These are phyloP conservation scores for Pseudoatta argentina DNA, from an alignment of 1,140 invertebrate genomes.

Conservation along the genomic window DNA sequence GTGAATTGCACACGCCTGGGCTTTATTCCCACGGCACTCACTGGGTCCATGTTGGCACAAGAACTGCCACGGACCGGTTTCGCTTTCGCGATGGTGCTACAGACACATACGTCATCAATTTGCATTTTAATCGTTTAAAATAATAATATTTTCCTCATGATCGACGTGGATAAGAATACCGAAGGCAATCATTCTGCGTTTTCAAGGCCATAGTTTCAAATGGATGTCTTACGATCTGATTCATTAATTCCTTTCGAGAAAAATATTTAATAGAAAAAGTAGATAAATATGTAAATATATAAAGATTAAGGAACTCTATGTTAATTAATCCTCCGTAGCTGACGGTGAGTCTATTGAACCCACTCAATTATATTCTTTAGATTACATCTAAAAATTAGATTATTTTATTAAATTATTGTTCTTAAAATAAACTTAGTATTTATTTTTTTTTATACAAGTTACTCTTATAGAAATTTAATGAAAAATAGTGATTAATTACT, in stretches of 20 bases:
- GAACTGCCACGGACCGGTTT: constrained; percentile 86
- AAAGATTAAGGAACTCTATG: background rate
- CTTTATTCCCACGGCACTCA: constrained; percentile 90
- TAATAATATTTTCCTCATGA: background rate
- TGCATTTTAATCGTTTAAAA: constrained; percentile 33
- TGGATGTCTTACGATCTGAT: background rate
- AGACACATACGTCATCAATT: constrained; percentile 17
- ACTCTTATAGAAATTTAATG: too few species aligned
- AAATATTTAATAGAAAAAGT: background rate
- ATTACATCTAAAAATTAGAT: too few species aligned
- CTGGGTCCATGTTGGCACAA: constrained; percentile 89
- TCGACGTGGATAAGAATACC: background rate
- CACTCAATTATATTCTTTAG: too few species aligned
- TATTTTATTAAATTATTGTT: too few species aligned
- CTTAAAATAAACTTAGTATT: too few species aligned
- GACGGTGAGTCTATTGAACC: too few species aligned
- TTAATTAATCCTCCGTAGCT: too few species aligned
- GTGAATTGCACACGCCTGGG: constrained; percentile 89
- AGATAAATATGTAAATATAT: background rate
- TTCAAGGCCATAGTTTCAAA: constrained; percentile 1
- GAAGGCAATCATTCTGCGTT: background rate
- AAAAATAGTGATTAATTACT: too few species aligned
- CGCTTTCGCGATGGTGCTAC: constrained; percentile 76
- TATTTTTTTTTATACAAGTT: too few species aligned
- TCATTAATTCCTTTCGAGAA: background rate